Base-by-base conservation (phyloP, 2,113 vertebrate genomes). In the cattle (Bos taurus) region DNA sequence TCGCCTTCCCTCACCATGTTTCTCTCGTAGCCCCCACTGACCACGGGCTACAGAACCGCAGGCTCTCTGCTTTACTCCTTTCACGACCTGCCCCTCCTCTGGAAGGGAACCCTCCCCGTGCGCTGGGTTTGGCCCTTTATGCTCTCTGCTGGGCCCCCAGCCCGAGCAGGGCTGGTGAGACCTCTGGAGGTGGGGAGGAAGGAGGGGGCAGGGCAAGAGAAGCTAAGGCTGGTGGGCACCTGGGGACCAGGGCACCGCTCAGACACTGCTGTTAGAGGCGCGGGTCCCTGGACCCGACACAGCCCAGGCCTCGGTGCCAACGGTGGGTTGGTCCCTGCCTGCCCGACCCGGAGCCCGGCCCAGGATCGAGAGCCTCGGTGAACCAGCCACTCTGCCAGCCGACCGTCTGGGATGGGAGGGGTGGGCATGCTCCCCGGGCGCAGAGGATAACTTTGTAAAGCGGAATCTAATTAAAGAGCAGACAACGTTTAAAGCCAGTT, bases 401-500 rank as follows among this genome's bases (percentile, higher is more conserved):
- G 0, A 2, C 0, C 0, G 12, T 88, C 90, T 11, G 74, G 60
- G 7, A 0, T 1, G 12, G 43, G 54, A 2, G 0, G 52, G 15
- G 7, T 13, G 36, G n/a, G 36, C 2, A 8, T 0, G 9, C 33
- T 64, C 80, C 88, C 92, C 26, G 1, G 57, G 71, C 40, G 12
- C 54, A 7, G 5, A 92, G n/a, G 77, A 17, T 83, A 78, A 92
- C 81, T 56, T 60, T 3, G 0, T 56, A 19, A 84, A 54, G 93
- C 28, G 0, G 4, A 82, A 89, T 94, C 95, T 86, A 46, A 59
- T 93, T 94, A 91, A 52, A 81, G 60, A 90, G 82, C 94, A 97
- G 97, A 94, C 88, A 67, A 56, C 60, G 25, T 54, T 96, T 90
- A 95, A 96, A 94, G 84, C 92, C 97, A 71, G 93, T 97, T 78